Evolutionary conservation across 2,888 invertebrate genomes (phyloP).

Genomic region (Beris chalybata): DNA sequence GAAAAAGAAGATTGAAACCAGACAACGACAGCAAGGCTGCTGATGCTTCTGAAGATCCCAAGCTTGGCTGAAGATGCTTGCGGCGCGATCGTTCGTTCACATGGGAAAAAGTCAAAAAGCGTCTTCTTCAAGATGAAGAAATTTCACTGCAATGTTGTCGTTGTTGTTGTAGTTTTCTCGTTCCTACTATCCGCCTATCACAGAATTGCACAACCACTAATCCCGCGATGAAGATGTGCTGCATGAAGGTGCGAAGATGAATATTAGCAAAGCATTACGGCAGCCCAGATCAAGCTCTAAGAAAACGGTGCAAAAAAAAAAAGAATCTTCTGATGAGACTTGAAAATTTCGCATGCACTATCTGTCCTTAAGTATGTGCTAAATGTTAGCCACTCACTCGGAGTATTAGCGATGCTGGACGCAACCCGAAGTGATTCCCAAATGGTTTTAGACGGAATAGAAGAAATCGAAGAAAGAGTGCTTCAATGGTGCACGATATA

Average conservation of each 20-base stretch:
- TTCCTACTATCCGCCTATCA: neutral
- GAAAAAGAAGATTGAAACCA: constrained; percentile 11
- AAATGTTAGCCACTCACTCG: too few relatives aligned
- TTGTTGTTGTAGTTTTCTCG: neutral
- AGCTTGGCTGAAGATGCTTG: neutral
- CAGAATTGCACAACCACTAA: constrained; percentile 1
- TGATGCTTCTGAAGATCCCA: constrained; percentile 16
- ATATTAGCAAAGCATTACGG: neutral
- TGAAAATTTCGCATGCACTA: too few relatives aligned
- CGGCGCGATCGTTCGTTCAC: constrained; percentile 12
- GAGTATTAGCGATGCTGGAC: too few relatives aligned
- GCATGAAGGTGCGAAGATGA: constrained; percentile 11
- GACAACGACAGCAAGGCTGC: constrained; percentile 17
- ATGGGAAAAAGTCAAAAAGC: constrained; percentile 22
- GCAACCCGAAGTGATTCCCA: too few relatives aligned
- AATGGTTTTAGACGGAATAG: too few relatives aligned
- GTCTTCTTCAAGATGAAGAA: constrained; percentile 9
- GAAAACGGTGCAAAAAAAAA: too few relatives aligned
- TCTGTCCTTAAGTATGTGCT: too few relatives aligned
- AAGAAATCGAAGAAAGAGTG: too few relatives aligned
- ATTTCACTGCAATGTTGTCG: constrained; percentile 5
- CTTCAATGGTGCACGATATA: too few relatives aligned
- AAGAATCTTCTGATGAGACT: too few relatives aligned
- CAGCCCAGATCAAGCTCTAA: neutral
- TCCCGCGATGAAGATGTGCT: constrained; percentile 8